A percentile compares a stretch with the other conserved stretches of the same genome.
Evolutionary conservation across 2,888 invertebrate genomes (phyloP).

Genomic region (Phaedon cochleariae): DNA sequence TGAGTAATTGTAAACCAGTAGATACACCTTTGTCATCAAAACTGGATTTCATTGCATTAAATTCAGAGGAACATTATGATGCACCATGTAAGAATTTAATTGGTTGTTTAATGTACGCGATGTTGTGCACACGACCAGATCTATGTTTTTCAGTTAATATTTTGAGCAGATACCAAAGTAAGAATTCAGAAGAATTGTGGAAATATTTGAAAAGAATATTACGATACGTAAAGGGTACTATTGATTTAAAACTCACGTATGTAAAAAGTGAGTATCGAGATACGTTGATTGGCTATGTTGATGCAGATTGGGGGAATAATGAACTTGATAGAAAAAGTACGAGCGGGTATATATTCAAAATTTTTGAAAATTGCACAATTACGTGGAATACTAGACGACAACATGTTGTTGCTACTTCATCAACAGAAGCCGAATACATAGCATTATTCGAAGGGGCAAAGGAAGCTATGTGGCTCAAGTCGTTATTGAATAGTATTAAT

Average conservation of each 20-base stretch:
- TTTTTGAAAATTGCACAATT: slow-evolving; percentile 46
- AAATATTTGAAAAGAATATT: slow-evolving; percentile 45
- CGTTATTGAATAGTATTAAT: slow-evolving; percentile 39
- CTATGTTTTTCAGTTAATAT: no score
- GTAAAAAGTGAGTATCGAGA: slow-evolving; percentile 37
- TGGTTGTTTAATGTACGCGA: no score
- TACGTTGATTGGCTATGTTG: slow-evolving; percentile 45
- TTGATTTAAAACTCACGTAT: slow-evolving; percentile 45
- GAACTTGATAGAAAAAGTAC: slow-evolving; percentile 40
- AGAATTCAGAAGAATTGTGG: slow-evolving; percentile 46
- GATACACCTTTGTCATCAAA: slow-evolving; percentile 42
- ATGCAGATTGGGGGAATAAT: slow-evolving; percentile 46
- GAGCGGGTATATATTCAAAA: slow-evolving; percentile 40
- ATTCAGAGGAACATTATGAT: slow-evolving; percentile 42
- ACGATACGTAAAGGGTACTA: slow-evolving; percentile 47
- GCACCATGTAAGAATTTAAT: slow-evolving; percentile 40
- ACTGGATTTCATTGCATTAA: slow-evolving; percentile 43
- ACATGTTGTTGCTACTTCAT: slow-evolving; percentile 48
- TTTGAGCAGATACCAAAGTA: slow-evolving; percentile 46
- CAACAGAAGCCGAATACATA: slow-evolving; percentile 43
- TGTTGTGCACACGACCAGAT: slow-evolving; percentile 44
- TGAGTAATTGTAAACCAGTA: slow-evolving; percentile 38
- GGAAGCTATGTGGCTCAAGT: slow-evolving; percentile 47
- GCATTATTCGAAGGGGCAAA: slow-evolving; percentile 45
- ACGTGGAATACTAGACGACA: no score